Conservation (phyloP, 1,140 invertebrate species). For the Drosophila biarmipes region DNA sequence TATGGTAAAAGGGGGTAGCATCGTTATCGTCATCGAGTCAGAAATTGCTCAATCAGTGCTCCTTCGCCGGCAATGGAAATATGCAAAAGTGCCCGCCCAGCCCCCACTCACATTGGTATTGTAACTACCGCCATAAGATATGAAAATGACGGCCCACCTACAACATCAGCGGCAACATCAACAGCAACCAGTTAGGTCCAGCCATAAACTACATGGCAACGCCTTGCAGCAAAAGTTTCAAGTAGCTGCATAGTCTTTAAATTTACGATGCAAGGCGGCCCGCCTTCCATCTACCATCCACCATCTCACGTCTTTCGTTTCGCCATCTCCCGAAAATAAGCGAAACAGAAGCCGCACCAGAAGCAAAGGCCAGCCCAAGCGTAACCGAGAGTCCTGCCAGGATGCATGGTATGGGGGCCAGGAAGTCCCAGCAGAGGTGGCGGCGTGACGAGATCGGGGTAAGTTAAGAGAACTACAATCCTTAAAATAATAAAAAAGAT, state of each 20-base stretch:
- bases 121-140: slow-evolving; percentile 63
- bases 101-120: slow-evolving; percentile 18
- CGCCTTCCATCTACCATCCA: slow-evolving; percentile 4
- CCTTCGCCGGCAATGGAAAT: slow-evolving; percentile 19
- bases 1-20: slow-evolving; percentile 5
- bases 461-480: background rate
- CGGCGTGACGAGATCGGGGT: slow-evolving; percentile 1
- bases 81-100: slow-evolving; percentile 49
- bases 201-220: slow-evolving; percentile 64
- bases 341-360: slow-evolving; percentile 51
- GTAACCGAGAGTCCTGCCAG: slow-evolving; percentile 61
- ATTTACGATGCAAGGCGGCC: slow-evolving; percentile 62
- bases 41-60: slow-evolving; percentile 64
- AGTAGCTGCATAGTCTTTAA: slow-evolving; percentile 75
- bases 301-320: background rate
- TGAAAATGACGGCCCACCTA: slow-evolving; percentile 67
- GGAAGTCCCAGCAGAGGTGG: slow-evolving; percentile 16
- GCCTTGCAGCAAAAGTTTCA: slow-evolving; percentile 66
- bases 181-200: slow-evolving; percentile 35
- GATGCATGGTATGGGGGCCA: slow-evolving; percentile 40
- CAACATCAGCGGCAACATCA: slow-evolving; percentile 43
- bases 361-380: slow-evolving; percentile 61
- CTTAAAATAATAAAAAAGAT: too few species aligned
- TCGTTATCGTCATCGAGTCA: slow-evolving; percentile 46
- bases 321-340: slow-evolving; percentile 37